phyloP scores from a whole-genome alignment of 2,888 invertebrate species.

The Apodemia arnacis region DNA sequence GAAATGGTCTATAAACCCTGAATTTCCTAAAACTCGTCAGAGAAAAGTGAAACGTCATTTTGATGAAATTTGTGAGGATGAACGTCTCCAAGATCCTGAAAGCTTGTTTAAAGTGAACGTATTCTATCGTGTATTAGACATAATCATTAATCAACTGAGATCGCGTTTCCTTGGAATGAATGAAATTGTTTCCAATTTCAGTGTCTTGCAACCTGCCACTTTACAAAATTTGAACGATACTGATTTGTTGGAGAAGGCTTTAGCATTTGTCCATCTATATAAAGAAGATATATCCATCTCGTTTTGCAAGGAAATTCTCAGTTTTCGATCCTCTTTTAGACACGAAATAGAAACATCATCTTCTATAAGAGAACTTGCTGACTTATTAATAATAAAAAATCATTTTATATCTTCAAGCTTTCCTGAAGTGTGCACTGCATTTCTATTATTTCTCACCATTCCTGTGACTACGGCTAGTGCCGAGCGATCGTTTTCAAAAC shows the following conservation, averaged over 20 bases:
- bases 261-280: constrained; percentile 59
- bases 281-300: constrained; percentile 58
- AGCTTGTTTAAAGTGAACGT: constrained; percentile 61
- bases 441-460: constrained; percentile 22
- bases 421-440: constrained; percentile 45
- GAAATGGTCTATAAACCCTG: constrained; percentile 67
- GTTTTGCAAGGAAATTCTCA: constrained; percentile 57
- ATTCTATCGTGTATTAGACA: constrained; percentile 75
- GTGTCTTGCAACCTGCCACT: constrained; percentile 52
- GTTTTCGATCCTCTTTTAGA: constrained; percentile 3
- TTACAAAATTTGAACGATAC: constrained; percentile 61
- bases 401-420: constrained; percentile 30
- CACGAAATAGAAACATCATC: background rate
- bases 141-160: constrained; percentile 71
- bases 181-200: constrained; percentile 68
- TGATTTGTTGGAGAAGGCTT: constrained; percentile 62
- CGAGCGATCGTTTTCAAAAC: constrained; percentile 43
- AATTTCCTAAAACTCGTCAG: constrained; percentile 69
- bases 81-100: constrained; percentile 74
- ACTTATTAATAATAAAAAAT: constrained; percentile 40
- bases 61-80: constrained; percentile 77
- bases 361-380: constrained; percentile 39
- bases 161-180: constrained; percentile 64
- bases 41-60: constrained; percentile 75
- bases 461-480: constrained; percentile 35